Conservation (phyloP, 2,888 invertebrate genomes). For the Hypolimnas misippus region DNA sequence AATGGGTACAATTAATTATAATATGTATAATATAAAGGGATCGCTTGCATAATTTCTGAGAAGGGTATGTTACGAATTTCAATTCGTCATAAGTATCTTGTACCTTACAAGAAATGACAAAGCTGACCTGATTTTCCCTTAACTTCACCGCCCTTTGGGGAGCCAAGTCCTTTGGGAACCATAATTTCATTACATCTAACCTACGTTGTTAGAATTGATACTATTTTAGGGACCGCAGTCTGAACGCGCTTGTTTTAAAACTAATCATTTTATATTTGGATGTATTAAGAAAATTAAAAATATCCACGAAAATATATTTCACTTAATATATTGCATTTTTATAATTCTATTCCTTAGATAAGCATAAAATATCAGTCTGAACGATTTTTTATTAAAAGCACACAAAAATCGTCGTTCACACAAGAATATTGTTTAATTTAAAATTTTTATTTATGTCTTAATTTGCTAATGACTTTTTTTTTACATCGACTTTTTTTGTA, state of each 20-base stretch:
- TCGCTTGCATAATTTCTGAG: conserved; percentile 37
- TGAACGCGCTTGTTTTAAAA: not conserved
- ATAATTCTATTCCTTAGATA: not conserved
- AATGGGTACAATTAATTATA: conserved; percentile 31
- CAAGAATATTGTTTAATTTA: too few species aligned
- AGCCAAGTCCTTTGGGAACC: conserved; percentile 41
- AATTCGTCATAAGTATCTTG: conserved; percentile 47
- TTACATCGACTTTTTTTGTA: too few species aligned
- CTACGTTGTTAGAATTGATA: conserved; percentile 41
- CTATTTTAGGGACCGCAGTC: conserved; percentile 51
- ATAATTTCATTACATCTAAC: conserved; percentile 47
- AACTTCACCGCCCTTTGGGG: conserved; percentile 45
- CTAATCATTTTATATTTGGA: not conserved
- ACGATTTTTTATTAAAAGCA: too few species aligned
- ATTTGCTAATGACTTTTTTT: too few species aligned
- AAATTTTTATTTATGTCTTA: too few species aligned
- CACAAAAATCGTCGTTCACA: too few species aligned
- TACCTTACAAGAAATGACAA: conserved; percentile 49
- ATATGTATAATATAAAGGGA: conserved; percentile 34
- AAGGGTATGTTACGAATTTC: conserved; percentile 43
- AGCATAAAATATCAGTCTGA: not conserved
- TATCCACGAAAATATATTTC: too few species aligned
- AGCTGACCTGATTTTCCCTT: conserved; percentile 48
- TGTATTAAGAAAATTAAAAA: too few species aligned
- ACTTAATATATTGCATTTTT: not conserved